phyloP scores from a whole-genome alignment of 2,888 invertebrate species.

The Pachydiplax longipennis region DNA sequence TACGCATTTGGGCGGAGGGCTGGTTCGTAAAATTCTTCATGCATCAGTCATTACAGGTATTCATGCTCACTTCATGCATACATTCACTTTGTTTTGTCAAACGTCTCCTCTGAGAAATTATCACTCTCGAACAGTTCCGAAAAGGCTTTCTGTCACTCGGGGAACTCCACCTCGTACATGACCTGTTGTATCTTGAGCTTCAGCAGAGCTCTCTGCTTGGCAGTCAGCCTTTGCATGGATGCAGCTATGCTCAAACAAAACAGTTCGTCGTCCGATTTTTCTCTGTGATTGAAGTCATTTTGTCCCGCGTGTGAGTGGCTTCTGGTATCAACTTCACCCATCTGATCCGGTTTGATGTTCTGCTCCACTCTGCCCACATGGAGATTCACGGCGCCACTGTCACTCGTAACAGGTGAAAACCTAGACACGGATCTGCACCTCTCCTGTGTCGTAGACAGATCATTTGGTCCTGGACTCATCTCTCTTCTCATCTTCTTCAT shows the following conservation, averaged over 20 bases:
- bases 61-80: too few relatives aligned
- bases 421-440: background rate
- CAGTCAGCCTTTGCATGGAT: conserved; percentile 8
- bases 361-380: background rate
- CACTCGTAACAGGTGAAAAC: background rate
- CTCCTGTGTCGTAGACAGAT: background rate
- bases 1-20: too few relatives aligned
- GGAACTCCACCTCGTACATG: conserved; percentile 40
- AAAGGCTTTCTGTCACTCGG: background rate
- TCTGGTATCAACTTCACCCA: background rate
- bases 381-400: background rate
- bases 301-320: background rate
- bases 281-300: background rate
- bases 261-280: conserved; percentile 1
- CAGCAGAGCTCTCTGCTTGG: conserved; percentile 18
- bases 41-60: too few relatives aligned
- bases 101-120: too few relatives aligned
- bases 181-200: conserved; percentile 37
- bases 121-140: too few relatives aligned
- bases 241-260: conserved; percentile 44
- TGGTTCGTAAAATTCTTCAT: too few relatives aligned
- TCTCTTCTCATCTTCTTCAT: background rate
- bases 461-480: background rate
- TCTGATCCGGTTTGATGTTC: background rate
- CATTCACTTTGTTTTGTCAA: too few relatives aligned